Conservation (phyloP, 1,140 invertebrate genomes). For the Homarus americanus region DNA sequence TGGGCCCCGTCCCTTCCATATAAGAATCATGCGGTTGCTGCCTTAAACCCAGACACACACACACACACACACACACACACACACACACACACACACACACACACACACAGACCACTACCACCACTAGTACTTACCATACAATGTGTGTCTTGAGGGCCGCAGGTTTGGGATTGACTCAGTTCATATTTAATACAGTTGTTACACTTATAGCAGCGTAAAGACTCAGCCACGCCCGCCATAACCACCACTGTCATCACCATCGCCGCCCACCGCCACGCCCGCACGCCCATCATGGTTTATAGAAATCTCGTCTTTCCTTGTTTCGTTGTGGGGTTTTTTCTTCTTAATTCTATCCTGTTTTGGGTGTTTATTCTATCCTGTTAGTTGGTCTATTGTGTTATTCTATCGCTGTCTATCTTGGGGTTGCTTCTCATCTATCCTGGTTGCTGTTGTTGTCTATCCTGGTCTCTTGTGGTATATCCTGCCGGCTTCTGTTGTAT, state of each 20-base stretch:
- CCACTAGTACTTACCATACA: constrained; percentile 67
- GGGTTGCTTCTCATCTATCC: no score
- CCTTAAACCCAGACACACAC: background rate
- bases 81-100: constrained; percentile 23
- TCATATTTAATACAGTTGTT: constrained; percentile 74
- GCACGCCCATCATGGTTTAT: constrained; percentile 16
- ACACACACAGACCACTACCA: no score
- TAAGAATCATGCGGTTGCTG: constrained; percentile 1
- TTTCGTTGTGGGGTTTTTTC: no score
- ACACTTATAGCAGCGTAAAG: constrained; percentile 69
- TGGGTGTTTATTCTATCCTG: no score
- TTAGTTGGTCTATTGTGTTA: no score
- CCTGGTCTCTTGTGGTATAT: no score
- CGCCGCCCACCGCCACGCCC: constrained; percentile 22
- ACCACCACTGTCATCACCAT: constrained; percentile 20
- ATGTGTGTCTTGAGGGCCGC: constrained; percentile 21
- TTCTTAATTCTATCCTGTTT: no score
- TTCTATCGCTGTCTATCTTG: no score
- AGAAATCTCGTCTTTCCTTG: no score
- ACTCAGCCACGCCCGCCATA: background rate
- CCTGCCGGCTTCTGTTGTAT: no score
- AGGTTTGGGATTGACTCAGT: constrained; percentile 66
- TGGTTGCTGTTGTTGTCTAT: no score
- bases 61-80: constrained; percentile 17
- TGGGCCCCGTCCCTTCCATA: no score